Evolutionary conservation across 2,797 vertebrate genomes (phyloP).

Genomic region (Avahi laniger): DNA sequence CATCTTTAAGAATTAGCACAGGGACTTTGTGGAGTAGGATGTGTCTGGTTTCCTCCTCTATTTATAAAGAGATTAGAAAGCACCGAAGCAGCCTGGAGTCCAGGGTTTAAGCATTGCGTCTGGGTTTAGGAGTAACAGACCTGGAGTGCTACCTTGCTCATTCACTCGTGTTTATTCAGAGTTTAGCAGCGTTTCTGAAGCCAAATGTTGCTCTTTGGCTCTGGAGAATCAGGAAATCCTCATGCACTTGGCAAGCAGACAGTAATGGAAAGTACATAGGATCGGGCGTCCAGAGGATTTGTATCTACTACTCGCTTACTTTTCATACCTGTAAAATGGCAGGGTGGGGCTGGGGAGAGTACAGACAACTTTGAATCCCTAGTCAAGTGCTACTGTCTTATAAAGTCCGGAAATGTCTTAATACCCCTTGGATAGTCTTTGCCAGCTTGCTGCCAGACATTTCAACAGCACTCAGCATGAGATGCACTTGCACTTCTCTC

Average conservation of each 20-base stretch:
- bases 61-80: neutral
- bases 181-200: slow-evolving; percentile 28
- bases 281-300: neutral
- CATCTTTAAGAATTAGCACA: neutral
- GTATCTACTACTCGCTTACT: slow-evolving; percentile 4
- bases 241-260: slow-evolving; percentile 48
- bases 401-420: neutral
- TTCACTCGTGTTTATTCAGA: slow-evolving; percentile 6
- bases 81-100: neutral
- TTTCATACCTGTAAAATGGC: slow-evolving; percentile 42
- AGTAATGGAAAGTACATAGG: slow-evolving; percentile 29
- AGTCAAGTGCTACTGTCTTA: neutral
- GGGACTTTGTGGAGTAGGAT: too few species aligned
- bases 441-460: slow-evolving; percentile 1
- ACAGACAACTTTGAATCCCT: neutral
- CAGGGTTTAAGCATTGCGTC: neutral
- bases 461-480: neutral
- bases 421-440: neutral
- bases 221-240: slow-evolving; percentile 25
- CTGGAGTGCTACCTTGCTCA: neutral
- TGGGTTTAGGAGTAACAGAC: neutral
- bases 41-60: neutral
- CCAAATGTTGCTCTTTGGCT: slow-evolving; percentile 24
- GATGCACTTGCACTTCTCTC: neutral
- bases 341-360: neutral